Evolutionary conservation across 1,140 invertebrate species (phyloP).

Genomic region (Drosophila yakuba): DNA sequence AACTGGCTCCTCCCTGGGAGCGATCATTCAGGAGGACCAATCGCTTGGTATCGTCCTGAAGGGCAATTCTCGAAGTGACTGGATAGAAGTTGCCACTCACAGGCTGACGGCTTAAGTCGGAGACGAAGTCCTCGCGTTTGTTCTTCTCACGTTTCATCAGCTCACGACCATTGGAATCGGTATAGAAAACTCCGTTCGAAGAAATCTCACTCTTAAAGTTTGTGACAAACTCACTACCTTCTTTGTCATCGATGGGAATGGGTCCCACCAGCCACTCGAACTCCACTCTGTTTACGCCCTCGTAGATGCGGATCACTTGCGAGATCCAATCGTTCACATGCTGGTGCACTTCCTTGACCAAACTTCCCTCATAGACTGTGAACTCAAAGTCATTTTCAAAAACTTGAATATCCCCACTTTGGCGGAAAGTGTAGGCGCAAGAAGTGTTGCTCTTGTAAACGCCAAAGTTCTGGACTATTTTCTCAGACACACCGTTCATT

Average conservation of each 20-base stretch:
- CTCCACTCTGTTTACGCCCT: constrained; percentile 89
- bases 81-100: constrained; percentile 97
- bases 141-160: constrained; percentile 91
- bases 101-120: constrained; percentile 87
- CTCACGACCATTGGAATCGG: constrained; percentile 97
- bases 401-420: constrained; percentile 85
- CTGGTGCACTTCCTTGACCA: constrained; percentile 94
- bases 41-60: constrained; percentile 86
- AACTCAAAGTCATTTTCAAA: constrained; percentile 85
- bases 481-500: constrained; percentile 79
- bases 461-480: constrained; percentile 88
- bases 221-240: constrained; percentile 93
- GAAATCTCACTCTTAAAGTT: constrained; percentile 89
- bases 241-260: constrained; percentile 91
- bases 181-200: constrained; percentile 92
- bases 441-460: constrained; percentile 91
- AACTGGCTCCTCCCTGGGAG: constrained; percentile 93
- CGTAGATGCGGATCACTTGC: constrained; percentile 92
- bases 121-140: constrained; percentile 90
- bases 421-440: constrained; percentile 95
- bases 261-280: constrained; percentile 97
- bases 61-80: constrained; percentile 92
- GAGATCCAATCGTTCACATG: constrained; percentile 90
- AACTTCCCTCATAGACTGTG: constrained; percentile 86
- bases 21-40: constrained; percentile 93